Evolutionary conservation across 2,113 vertebrate genomes (phyloP).

Genomic region (Pollachius pollachius): DNA sequence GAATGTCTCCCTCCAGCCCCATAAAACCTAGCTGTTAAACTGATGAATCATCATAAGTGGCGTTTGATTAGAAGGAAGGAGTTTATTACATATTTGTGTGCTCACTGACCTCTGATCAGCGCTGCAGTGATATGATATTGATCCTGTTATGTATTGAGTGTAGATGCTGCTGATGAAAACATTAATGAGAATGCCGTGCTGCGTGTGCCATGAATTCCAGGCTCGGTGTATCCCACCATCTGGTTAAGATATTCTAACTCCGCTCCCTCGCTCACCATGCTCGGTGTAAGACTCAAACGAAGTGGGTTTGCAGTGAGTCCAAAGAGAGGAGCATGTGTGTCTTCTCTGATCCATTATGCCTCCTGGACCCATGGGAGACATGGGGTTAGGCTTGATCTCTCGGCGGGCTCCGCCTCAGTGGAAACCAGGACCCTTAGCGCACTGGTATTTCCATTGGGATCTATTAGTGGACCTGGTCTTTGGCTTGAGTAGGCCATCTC

Average conservation of each 20-base stretch:
- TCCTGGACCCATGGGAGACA: slow-evolving; percentile 9
- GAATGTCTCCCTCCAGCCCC: no score
- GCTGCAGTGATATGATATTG: no score
- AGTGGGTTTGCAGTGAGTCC: slow-evolving; percentile 41
- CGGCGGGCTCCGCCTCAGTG: slow-evolving; percentile 29
- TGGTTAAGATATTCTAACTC: slow-evolving; percentile 22
- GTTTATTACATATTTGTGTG: no score
- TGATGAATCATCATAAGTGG: no score
- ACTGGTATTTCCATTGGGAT: slow-evolving; percentile 30
- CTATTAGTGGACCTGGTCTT: slow-evolving; percentile 53
- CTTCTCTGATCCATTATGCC: slow-evolving; percentile 3
- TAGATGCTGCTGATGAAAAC: no score
- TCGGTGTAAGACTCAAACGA: background rate
- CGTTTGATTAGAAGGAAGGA: no score
- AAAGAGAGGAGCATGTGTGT: slow-evolving; percentile 31
- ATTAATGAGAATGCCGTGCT: no score
- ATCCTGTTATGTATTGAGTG: no score
- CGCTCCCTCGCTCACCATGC: slow-evolving; percentile 4
- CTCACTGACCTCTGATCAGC: no score
- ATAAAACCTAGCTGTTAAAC: no score
- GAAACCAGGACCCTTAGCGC: slow-evolving; percentile 42
- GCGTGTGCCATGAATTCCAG: background rate
- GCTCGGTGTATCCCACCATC: background rate
- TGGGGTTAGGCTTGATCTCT: slow-evolving; percentile 39
- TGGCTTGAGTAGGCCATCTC: slow-evolving; percentile 28